Conservation (phyloP, 2,888 invertebrate genomes). For the Elaeidobius kamerunicus region DNA sequence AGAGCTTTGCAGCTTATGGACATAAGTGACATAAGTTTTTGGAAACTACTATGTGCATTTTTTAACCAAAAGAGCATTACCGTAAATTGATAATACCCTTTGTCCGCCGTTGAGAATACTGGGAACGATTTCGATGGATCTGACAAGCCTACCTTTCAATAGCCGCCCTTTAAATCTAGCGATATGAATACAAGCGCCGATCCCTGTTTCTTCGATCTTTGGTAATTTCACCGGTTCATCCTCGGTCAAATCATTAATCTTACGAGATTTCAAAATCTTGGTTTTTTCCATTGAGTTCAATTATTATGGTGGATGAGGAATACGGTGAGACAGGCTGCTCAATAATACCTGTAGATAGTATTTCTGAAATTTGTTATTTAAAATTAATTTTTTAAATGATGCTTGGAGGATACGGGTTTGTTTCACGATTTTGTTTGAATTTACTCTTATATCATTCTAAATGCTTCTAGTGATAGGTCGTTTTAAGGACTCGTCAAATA, state of each 20-base stretch:
- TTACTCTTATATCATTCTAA: too few relatives aligned
- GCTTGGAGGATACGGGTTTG: background rate
- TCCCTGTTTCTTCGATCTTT: conserved; percentile 5
- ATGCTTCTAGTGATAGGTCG: background rate
- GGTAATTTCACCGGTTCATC: conserved; percentile 13
- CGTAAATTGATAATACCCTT: conserved; percentile 14
- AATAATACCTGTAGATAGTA: background rate
- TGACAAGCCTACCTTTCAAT: conserved; percentile 22
- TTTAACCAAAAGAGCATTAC: conserved; percentile 24
- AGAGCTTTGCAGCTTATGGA: background rate
- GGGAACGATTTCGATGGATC: conserved; percentile 5
- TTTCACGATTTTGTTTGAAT: background rate
- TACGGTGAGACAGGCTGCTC: background rate
- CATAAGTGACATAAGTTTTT: conserved; percentile 16
- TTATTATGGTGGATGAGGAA: background rate
- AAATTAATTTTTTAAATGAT: background rate
- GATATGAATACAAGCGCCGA: conserved; percentile 16
- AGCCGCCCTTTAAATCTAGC: conserved; percentile 18
- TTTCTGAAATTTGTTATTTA: too few relatives aligned
- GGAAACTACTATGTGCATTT: conserved; percentile 20
- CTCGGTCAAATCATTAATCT: conserved; percentile 9
- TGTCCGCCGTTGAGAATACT: conserved; percentile 19
- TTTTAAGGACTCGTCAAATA: background rate
- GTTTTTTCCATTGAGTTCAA: background rate
- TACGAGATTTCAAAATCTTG: conserved; percentile 3